These are phyloP conservation scores for Gibbula magus DNA, from an alignment of 2,888 invertebrate species.

Conservation along the genomic window DNA sequence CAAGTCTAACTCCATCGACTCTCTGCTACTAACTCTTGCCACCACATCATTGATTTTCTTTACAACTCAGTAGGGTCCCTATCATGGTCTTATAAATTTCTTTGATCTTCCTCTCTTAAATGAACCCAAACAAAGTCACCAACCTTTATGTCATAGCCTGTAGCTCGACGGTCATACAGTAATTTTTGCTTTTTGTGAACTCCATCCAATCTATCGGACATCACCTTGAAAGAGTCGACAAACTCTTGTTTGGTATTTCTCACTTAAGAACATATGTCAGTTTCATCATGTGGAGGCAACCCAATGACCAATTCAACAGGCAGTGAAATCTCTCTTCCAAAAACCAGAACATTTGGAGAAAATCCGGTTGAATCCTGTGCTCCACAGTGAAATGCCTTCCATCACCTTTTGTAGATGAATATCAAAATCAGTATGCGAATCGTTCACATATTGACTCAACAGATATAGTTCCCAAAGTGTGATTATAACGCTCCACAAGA, in stretches of 20 bases:
- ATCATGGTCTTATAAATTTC: too few relatives aligned
- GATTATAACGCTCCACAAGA: background rate
- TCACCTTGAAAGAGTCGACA: background rate
- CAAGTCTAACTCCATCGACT: too few relatives aligned
- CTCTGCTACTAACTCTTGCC: too few relatives aligned
- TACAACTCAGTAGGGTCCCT: too few relatives aligned
- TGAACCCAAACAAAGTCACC: slow-evolving; percentile 10
- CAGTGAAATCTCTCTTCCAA: background rate
- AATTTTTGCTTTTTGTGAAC: background rate
- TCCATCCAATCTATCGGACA: background rate
- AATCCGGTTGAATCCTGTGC: background rate
- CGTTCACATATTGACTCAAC: background rate
- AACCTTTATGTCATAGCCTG: background rate
- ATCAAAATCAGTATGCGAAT: background rate
- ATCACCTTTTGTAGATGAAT: slow-evolving; percentile 2
- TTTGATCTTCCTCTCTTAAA: too few relatives aligned
- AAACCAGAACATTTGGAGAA: background rate
- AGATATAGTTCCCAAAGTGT: slow-evolving; percentile 6
- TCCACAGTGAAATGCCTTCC: background rate
- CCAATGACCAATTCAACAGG: background rate
- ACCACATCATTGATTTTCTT: too few relatives aligned
- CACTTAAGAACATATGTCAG: background rate
- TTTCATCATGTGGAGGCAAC: background rate
- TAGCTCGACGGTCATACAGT: background rate
- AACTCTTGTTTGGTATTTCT: background rate